phyloP scores from a whole-genome alignment of 2,888 invertebrate genomes.

The Cabera pusaria region DNA sequence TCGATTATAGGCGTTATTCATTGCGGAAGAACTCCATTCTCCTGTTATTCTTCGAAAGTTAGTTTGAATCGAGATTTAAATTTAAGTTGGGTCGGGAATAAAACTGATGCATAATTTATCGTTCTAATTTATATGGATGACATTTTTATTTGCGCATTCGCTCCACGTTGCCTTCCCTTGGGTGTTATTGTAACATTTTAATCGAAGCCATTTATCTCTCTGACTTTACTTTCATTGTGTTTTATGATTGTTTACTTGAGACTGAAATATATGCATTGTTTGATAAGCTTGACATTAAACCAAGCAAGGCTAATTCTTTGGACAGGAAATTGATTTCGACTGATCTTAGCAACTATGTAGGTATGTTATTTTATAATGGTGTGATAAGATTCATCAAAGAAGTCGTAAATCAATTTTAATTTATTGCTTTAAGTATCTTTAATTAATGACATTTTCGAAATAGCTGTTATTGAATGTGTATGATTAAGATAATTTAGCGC shows the following conservation, averaged over 20 bases:
- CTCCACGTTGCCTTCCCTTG: slow-evolving; percentile 23
- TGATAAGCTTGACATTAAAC: slow-evolving; percentile 49
- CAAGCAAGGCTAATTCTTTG: slow-evolving; percentile 51
- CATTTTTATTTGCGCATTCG: slow-evolving; percentile 33
- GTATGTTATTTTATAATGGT: slow-evolving; percentile 40
- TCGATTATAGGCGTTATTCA: slow-evolving; percentile 7
- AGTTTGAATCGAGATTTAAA: no score
- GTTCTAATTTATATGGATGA: slow-evolving; percentile 23
- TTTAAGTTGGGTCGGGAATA: no score
- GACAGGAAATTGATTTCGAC: slow-evolving; percentile 48
- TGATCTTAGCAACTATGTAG: no score
- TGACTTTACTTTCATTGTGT: slow-evolving; percentile 18
- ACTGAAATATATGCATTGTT: slow-evolving; percentile 38
- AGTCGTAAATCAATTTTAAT: slow-evolving; percentile 39
- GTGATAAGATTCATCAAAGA: slow-evolving; percentile 33
- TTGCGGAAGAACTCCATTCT: slow-evolving; percentile 14
- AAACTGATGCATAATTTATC: slow-evolving; percentile 29
- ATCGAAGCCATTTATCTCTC: slow-evolving; percentile 24
- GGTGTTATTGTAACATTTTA: slow-evolving; percentile 25
- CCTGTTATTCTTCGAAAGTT: slow-evolving; percentile 10
- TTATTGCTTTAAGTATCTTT: no score
- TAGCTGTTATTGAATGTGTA: no score
- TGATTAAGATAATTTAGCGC: no score
- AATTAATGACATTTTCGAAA: no score
- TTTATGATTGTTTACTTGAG: slow-evolving; percentile 15